These are phyloP conservation scores for Aphelinus atriplicis DNA, from an alignment of 1,140 invertebrate species.

Conservation along the genomic window DNA sequence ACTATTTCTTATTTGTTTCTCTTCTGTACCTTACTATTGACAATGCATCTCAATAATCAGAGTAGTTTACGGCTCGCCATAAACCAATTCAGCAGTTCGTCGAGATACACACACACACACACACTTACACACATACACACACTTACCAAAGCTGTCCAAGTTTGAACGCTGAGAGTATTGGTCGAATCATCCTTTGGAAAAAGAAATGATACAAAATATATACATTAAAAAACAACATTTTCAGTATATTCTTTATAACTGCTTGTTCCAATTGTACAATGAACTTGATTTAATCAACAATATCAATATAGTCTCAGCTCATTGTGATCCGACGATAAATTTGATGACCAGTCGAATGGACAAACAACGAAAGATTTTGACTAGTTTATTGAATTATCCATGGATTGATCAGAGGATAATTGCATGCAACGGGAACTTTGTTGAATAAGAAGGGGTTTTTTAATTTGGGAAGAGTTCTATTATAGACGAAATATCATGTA, in stretches of 20 bases:
- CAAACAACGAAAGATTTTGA: too few species aligned
- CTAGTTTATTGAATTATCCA: background rate
- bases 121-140: constrained; percentile 11
- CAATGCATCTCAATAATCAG: too few species aligned
- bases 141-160: constrained; percentile 45
- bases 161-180: constrained; percentile 36
- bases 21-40: background rate
- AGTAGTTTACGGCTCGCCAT: too few species aligned
- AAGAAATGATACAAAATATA: constrained; percentile 1
- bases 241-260: background rate
- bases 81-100: background rate
- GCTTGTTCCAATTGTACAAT: background rate
- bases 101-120: constrained; percentile 7
- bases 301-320: background rate
- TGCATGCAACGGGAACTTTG: background rate
- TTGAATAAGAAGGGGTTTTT: background rate
- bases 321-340: too few species aligned
- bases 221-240: background rate
- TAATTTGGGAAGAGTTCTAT: background rate
- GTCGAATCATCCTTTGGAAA: constrained; percentile 36
- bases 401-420: too few species aligned
- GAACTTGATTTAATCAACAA: background rate
- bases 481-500: background rate
- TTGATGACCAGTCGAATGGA: too few species aligned
- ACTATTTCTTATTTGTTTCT: constrained; percentile 4